Percentiles rank a stretch among this genome's conserved stretches.
These are phyloP conservation scores for Melieria crassipennis DNA, from an alignment of 2,888 invertebrate genomes.

Conservation along the genomic window DNA sequence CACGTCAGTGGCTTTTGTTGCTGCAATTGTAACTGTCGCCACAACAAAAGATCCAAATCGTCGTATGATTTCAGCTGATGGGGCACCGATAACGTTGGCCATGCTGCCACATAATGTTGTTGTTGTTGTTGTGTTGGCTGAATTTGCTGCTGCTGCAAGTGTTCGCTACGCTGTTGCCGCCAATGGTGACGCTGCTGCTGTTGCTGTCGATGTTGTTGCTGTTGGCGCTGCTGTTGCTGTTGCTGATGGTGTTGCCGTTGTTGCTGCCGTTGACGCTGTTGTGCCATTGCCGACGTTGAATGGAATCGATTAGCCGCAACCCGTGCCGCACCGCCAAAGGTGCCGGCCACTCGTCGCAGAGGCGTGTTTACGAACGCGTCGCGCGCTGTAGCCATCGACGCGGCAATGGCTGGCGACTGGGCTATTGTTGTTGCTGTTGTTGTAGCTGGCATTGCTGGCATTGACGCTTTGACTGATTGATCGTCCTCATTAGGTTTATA, in stretches of 20 bases:
- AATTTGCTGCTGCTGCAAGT: slow-evolving; percentile 17
- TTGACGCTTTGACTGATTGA: slow-evolving; percentile 62
- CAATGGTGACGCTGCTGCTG: slow-evolving; percentile 22
- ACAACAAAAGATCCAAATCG: slow-evolving; percentile 44
- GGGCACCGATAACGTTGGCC: slow-evolving; percentile 16
- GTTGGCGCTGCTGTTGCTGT: slow-evolving; percentile 29
- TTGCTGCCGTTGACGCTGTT: slow-evolving; percentile 38
- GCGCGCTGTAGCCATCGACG: slow-evolving; percentile 32
- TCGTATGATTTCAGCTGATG: slow-evolving; percentile 39
- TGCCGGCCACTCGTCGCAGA: slow-evolving; percentile 12
- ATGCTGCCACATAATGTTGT: slow-evolving; percentile 13
- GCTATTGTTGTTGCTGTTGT: slow-evolving; percentile 28
- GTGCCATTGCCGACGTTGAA: slow-evolving; percentile 58
- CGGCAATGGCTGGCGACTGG: slow-evolving; percentile 33
- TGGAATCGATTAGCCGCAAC: slow-evolving; percentile 57
- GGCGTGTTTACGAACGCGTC: slow-evolving; percentile 26
- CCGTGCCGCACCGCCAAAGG: slow-evolving; percentile 15
- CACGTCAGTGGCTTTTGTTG: slow-evolving; percentile 39
- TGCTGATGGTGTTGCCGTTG: slow-evolving; percentile 33
- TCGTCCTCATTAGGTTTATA: slow-evolving; percentile 56
- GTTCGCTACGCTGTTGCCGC: slow-evolving; percentile 37
- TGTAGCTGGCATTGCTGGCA: slow-evolving; percentile 46
- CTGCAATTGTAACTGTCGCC: slow-evolving; percentile 43
- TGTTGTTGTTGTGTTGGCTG: slow-evolving; percentile 38
- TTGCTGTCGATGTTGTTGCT: slow-evolving; percentile 29